Conservation (phyloP, 2,113 vertebrate species). For the Taxidea taxus region DNA sequence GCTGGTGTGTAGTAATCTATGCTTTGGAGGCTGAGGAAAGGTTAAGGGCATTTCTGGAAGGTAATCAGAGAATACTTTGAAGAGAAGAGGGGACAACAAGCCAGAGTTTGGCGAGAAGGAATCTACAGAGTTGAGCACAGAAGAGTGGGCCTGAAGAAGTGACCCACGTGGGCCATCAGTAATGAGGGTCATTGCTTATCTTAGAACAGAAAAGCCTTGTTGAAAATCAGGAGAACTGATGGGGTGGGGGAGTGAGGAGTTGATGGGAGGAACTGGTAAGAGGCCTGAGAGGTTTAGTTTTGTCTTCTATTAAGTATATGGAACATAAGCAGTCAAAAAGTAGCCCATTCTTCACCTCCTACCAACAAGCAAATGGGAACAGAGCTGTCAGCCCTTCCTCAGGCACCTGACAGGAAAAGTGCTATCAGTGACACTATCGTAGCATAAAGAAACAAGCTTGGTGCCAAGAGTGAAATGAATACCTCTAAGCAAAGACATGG, state of each 20-base stretch:
- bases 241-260: neutral
- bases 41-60: neutral
- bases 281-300: neutral
- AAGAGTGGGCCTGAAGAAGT: neutral
- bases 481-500: slow-evolving; percentile 33
- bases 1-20: neutral
- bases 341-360: neutral
- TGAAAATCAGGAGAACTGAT: neutral
- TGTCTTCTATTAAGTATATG: slow-evolving; percentile 37
- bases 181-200: neutral
- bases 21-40: neutral
- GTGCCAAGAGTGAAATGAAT: slow-evolving; percentile 41
- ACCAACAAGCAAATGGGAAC: neutral
- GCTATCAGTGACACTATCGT: neutral
- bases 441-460: neutral
- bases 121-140: neutral
- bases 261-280: neutral
- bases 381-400: neutral
- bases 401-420: neutral
- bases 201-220: slow-evolving; percentile 11
- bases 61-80: neutral
- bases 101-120: neutral
- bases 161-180: neutral
- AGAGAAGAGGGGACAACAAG: neutral
- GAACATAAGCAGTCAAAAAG: neutral